Percentiles rank a stretch among this genome's conserved stretches.
Evolutionary conservation across 2,797 vertebrate species (phyloP).

Genomic region (Salarias fasciatus): DNA sequence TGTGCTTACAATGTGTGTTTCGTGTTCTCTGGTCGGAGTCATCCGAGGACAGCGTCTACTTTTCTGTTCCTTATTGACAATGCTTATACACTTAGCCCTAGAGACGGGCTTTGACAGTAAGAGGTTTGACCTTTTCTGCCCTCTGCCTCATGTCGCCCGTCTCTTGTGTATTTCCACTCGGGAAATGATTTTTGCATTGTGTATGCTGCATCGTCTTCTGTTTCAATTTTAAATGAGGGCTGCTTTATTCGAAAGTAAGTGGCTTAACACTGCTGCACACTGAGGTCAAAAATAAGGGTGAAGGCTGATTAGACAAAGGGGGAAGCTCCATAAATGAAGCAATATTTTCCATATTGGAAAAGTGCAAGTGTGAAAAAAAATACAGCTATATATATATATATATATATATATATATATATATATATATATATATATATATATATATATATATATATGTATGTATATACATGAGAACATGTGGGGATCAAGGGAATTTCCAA

Average conservation of each 20-base stretch:
- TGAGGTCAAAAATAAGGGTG: not conserved
- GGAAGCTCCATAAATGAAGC: too few relatives aligned
- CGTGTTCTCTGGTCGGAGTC: too few relatives aligned
- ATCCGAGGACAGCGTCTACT: too few relatives aligned
- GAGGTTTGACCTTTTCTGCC: conserved; percentile 16
- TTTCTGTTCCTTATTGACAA: conserved; percentile 21
- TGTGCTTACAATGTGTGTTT: not conserved
- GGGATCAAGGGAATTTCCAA: conserved; percentile 51
- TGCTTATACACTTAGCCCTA: conserved; percentile 16
- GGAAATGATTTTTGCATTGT: conserved; percentile 11
- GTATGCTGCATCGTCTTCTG: not conserved
- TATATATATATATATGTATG: too few relatives aligned
- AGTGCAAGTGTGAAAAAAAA: too few relatives aligned
- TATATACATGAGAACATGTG: too few relatives aligned
- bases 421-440: too few relatives aligned
- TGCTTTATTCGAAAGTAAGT: not conserved
- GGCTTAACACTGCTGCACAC: not conserved
- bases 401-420: too few relatives aligned
- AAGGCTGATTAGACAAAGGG: too few relatives aligned
- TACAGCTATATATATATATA: too few relatives aligned
- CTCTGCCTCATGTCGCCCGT: conserved; percentile 6
- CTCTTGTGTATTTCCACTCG: conserved; percentile 1
- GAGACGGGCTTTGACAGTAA: conserved; percentile 18
- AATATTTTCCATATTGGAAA: too few relatives aligned
- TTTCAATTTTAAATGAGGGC: conserved; percentile 17